These are phyloP conservation scores for Leuciscus waleckii DNA, from an alignment of 2,797 vertebrate genomes.

Conservation along the genomic window DNA sequence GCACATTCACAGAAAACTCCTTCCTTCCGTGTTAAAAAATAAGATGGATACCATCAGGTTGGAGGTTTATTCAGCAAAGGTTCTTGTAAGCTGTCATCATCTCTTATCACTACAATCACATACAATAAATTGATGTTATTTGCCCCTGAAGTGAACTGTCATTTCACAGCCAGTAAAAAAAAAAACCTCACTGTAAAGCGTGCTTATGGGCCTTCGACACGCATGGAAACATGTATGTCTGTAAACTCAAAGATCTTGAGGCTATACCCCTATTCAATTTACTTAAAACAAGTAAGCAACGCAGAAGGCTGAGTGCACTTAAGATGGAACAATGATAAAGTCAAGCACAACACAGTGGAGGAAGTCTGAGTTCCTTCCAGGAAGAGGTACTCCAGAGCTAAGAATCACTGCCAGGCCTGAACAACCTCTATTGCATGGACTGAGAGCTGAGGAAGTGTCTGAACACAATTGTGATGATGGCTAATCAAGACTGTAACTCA, in stretches of 20 bases:
- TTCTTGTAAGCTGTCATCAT: neutral
- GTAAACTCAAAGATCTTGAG: conserved; percentile 3
- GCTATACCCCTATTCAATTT: conserved; percentile 63
- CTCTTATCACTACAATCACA: conserved; percentile 13
- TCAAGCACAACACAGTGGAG: conserved; percentile 49
- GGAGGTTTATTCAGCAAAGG: neutral
- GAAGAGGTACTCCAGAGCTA: conserved; percentile 64
- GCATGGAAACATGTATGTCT: neutral
- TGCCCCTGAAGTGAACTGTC: conserved; percentile 13
- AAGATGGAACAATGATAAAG: conserved; percentile 71
- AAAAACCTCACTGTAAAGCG: conserved; percentile 32
- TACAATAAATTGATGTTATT: conserved; percentile 29
- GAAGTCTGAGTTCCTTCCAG: conserved; percentile 54
- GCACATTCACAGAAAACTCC: too few species aligned
- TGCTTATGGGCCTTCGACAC: neutral
- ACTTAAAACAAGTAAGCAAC: conserved; percentile 63
- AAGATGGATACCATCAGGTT: neutral
- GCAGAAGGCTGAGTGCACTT: conserved; percentile 67
- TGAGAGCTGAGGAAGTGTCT: conserved; percentile 41
- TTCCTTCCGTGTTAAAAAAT: too few species aligned
- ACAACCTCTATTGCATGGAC: conserved; percentile 50
- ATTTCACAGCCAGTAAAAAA: conserved; percentile 46
- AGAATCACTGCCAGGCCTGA: conserved; percentile 64
- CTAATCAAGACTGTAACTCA: conserved; percentile 43
- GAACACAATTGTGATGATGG: conserved; percentile 44